A percentile compares a stretch with the other conserved stretches of the same genome.
These are phyloP conservation scores for Chelonus formosanus DNA, from an alignment of 2,888 invertebrate species.

Conservation along the genomic window DNA sequence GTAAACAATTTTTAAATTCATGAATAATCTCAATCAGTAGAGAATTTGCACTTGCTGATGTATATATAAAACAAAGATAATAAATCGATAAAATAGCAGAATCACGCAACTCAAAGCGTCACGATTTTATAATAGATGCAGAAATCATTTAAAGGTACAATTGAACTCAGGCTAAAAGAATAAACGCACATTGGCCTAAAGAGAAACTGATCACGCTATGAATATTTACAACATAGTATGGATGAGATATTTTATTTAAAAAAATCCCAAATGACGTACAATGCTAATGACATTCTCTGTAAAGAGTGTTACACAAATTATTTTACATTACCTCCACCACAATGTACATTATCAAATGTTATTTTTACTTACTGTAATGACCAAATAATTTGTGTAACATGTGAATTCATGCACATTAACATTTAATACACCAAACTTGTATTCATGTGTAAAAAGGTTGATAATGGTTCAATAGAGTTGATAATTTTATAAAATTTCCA, in stretches of 20 bases:
- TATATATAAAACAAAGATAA: background rate
- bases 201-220: conserved; percentile 30
- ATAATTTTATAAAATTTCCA: no score
- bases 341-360: background rate
- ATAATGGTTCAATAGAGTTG: no score
- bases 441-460: no score
- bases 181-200: conserved; percentile 18
- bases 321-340: background rate
- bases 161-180: conserved; percentile 16
- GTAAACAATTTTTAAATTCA: no score
- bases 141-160: conserved; percentile 22
- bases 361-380: background rate
- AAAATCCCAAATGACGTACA: conserved; percentile 11
- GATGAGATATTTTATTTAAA: background rate
- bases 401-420: background rate
- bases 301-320: background rate
- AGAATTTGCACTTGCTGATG: no score
- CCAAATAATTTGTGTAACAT: background rate
- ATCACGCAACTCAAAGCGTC: conserved; percentile 19
- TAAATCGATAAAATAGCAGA: conserved; percentile 19
- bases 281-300: conserved; percentile 26
- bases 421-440: background rate
- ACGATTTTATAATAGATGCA: conserved; percentile 22
- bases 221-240: conserved; percentile 19
- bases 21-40: no score